A percentile compares a stretch with the other conserved stretches of the same genome.
phyloP scores from a whole-genome alignment of 2,797 vertebrate genomes.

The Lindbergichthys nudifrons region DNA sequence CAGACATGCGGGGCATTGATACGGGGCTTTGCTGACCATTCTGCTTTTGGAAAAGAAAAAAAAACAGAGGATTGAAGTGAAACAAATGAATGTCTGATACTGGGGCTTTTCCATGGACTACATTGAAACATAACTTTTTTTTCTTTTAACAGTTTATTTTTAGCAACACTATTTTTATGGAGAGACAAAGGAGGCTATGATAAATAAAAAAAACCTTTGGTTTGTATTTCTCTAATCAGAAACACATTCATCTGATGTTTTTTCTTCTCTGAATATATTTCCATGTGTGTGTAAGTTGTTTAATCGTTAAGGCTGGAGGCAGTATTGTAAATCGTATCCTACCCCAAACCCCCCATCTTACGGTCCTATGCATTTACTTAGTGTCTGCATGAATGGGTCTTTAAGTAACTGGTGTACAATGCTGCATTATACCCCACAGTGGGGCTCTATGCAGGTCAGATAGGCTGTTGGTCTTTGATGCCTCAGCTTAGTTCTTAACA shows the following conservation, averaged over 20 bases:
- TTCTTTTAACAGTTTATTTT: constrained; percentile 81
- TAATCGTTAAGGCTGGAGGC: constrained; percentile 66
- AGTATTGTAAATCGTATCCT: constrained; percentile 73
- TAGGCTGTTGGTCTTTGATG: constrained; percentile 80
- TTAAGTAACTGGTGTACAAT: constrained; percentile 82
- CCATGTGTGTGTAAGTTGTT: constrained; percentile 72
- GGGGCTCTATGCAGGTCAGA: constrained; percentile 83
- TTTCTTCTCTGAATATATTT: constrained; percentile 66
- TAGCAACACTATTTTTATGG: constrained; percentile 88
- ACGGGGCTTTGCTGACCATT: constrained; percentile 81
- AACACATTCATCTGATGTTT: constrained; percentile 73
- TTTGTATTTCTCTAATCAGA: constrained; percentile 88
- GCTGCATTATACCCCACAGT: constrained; percentile 83
- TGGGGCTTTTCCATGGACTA: constrained; percentile 84
- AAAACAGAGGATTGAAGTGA: constrained; percentile 60
- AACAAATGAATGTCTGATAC: constrained; percentile 85
- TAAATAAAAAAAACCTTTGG: constrained; percentile 85
- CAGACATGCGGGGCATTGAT: constrained; percentile 81
- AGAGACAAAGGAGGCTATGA: constrained; percentile 83
- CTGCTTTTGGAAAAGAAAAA: constrained; percentile 67
- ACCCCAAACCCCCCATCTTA: constrained; percentile 63
- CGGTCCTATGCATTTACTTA: constrained; percentile 80
- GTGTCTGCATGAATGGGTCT: constrained; percentile 82
- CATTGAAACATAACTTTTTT: constrained; percentile 76
- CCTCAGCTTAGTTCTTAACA: constrained; percentile 77